Percentiles rank a stretch among this genome's conserved stretches.
phyloP scores from a whole-genome alignment of 2,797 vertebrate genomes.

The Anabacerthia variegaticeps region DNA sequence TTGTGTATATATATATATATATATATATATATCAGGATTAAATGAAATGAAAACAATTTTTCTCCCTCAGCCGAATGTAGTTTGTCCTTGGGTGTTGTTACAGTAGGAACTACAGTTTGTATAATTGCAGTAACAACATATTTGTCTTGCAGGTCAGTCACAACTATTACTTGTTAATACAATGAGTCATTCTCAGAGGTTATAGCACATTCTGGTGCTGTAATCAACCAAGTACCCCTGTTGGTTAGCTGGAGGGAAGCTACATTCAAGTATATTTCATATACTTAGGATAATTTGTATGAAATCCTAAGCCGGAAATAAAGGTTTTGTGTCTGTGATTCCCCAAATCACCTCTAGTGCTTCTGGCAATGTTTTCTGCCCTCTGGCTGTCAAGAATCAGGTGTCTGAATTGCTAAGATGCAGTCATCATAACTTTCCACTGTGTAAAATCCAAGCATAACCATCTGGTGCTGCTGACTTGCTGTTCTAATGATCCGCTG shows the following conservation, averaged over 20 bases:
- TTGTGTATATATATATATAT: neutral
- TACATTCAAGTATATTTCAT: neutral
- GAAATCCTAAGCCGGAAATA: neutral
- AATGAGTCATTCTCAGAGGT: neutral
- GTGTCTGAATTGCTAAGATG: neutral
- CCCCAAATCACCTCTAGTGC: neutral
- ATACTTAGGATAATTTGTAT: neutral
- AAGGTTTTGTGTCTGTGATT: neutral
- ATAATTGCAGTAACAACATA: neutral
- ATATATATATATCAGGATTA: neutral
- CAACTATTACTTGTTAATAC: neutral
- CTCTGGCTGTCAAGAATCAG: neutral
- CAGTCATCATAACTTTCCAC: neutral
- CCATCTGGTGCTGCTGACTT: neutral
- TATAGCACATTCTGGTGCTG: neutral
- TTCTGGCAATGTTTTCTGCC: conserved; percentile 22
- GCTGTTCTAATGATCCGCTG: neutral
- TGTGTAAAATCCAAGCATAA: neutral
- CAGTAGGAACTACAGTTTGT: neutral
- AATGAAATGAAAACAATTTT: neutral
- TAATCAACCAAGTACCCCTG: neutral
- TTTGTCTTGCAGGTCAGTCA: neutral
- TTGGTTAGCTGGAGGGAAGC: neutral
- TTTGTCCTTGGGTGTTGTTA: neutral
- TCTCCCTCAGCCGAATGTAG: neutral